These are phyloP conservation scores for Cheirogaleus medius DNA, from an alignment of 2,113 vertebrate species.

Conservation along the genomic window DNA sequence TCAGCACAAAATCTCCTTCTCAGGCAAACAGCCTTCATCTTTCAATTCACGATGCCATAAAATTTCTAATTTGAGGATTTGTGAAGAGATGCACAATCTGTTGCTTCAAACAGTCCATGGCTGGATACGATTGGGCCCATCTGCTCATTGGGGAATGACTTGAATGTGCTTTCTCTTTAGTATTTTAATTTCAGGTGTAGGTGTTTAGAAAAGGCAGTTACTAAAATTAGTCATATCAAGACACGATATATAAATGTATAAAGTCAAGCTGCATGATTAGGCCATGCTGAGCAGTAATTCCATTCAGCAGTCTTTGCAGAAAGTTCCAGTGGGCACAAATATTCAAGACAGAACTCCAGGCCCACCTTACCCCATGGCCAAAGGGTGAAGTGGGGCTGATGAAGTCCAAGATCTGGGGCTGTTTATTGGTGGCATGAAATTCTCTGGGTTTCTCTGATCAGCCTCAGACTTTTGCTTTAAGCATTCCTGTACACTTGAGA, in stretches of 20 bases:
- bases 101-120: constrained; percentile 45
- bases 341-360: background rate
- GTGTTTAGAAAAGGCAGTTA: constrained; percentile 66
- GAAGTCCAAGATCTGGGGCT: background rate
- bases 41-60: constrained; percentile 49
- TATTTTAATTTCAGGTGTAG: constrained; percentile 76
- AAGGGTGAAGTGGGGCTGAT: background rate
- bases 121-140: constrained; percentile 45
- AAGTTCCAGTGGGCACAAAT: background rate
- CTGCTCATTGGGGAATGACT: constrained; percentile 55
- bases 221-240: constrained; percentile 43
- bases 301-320: background rate
- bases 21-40: constrained; percentile 66
- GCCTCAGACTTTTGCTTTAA: background rate
- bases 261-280: background rate
- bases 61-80: constrained; percentile 77
- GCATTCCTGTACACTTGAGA: background rate
- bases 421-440: background rate
- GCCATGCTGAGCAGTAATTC: background rate
- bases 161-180: constrained; percentile 21
- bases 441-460: background rate
- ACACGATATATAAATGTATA: background rate
- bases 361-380: accelerated
- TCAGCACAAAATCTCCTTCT: constrained; percentile 38
- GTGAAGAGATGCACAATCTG: constrained; percentile 72